Percentiles rank a stretch among this genome's conserved stretches.
These are phyloP conservation scores for Sminthopsis crassicaudata DNA, from an alignment of 2,113 vertebrate species.

Conservation along the genomic window DNA sequence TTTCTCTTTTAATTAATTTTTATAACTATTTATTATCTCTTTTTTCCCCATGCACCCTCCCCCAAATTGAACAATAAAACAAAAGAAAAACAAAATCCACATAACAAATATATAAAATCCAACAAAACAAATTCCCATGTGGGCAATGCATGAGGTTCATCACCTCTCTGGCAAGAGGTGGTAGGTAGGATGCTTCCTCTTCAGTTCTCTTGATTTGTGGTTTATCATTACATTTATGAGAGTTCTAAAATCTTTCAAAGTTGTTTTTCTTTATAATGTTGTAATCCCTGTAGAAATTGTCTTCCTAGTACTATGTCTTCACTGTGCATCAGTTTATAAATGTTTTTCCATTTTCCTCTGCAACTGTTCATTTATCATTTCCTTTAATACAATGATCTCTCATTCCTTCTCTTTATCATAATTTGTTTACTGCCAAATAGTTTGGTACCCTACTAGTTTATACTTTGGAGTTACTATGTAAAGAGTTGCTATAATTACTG, in stretches of 20 bases:
- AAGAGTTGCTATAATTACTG: not conserved
- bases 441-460: not conserved
- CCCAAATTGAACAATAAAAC: not conserved
- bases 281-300: not conserved
- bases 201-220: not conserved
- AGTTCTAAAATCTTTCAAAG: not conserved
- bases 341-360: not conserved
- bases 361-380: not conserved
- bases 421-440: not conserved
- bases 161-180: not conserved
- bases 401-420: not conserved
- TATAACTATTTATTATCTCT: not conserved
- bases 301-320: not conserved
- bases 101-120: not conserved
- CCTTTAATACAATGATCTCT: not conserved
- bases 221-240: not conserved
- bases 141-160: not conserved
- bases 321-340: not conserved
- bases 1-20: not conserved
- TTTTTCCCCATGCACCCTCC: not conserved
- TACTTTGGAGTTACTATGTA: not conserved
- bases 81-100: not conserved
- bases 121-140: not conserved
- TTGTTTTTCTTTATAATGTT: not conserved
- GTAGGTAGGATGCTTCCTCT: not conserved